A percentile compares a stretch with the other conserved stretches of the same genome.
Conservation (phyloP, 2,888 invertebrate genomes). For the Ommatoiulus sabulosus region DNA sequence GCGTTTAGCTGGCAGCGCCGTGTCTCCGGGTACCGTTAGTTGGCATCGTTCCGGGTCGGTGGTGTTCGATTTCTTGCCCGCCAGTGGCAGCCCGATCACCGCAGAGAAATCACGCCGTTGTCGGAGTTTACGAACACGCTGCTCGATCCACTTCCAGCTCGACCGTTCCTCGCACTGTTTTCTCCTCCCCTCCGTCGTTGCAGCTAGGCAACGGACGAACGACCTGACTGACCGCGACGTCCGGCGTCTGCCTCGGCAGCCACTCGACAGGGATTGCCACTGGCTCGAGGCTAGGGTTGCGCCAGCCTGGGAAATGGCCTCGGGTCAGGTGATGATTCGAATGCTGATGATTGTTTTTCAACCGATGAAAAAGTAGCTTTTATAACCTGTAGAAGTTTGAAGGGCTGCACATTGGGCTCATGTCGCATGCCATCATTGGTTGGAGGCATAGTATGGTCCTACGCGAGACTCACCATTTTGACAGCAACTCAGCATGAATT, state of each 20-base stretch:
- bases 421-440: too few relatives aligned
- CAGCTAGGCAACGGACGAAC: slow-evolving; percentile 37
- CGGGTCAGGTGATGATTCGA: neutral
- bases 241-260: slow-evolving; percentile 22
- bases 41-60: neutral
- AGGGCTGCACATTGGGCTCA: too few relatives aligned
- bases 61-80: neutral
- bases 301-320: neutral
- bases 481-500: too few relatives aligned
- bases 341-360: neutral
- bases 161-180: neutral
- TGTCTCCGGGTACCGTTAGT: neutral
- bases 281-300: slow-evolving; percentile 35
- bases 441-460: too few relatives aligned
- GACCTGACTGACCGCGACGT: slow-evolving; percentile 36
- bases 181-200: slow-evolving; percentile 1
- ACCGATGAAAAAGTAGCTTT: too few relatives aligned
- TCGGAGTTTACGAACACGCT: neutral
- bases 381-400: too few relatives aligned
- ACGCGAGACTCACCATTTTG: too few relatives aligned
- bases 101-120: neutral
- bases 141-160: neutral
- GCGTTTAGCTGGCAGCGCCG: neutral
- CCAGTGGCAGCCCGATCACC: neutral
- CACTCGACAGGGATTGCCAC: neutral